Evolutionary conservation across 2,888 invertebrate species (phyloP), one percentile per base, ranked within the genome.

Genomic region (Pollenia labialis): DNA sequence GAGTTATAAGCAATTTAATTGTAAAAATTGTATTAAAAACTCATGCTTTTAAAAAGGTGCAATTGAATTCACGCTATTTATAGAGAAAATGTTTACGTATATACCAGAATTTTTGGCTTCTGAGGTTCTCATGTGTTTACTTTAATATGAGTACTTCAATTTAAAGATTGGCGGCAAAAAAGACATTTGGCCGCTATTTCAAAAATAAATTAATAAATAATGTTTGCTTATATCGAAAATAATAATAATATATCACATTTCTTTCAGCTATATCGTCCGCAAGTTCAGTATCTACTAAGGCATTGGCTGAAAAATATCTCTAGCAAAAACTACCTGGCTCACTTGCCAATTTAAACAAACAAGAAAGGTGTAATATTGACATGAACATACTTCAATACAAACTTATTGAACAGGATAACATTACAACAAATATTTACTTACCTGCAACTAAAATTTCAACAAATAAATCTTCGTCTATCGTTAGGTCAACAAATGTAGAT

Each of bases 281-380:
- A 92, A 95, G 95, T 93, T 95, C 95, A 90, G 95, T 95, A 89
- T 93, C 93, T 48, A 90, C 91, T 86, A 93, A 92, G 90, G 90
- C 91, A 85, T 89, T 92, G 68, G 90, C 91, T 72, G 93, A 93
- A 89, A 92, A 93, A 89, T 92, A 92, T 90, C 93, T 93, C 90
- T 93, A 93, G 93, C 93, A 92, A 90, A 91, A 91, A 90, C 90
- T 90, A 85, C 84, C 89, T 89, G 92, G 95, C 95, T 94, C 91
- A 81, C 86, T 92, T 91, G 92, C 90, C 89, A 90, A 88, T 52
- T 14, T 60, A 1, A 74, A 58, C 42, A n/a, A 74, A 54, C 77
- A 72, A 56, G 68, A 72, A 54, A 74, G 16, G 11, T 23, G 11
- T 52, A 52, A 32, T 44, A 18, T 32, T 62, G 16, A 48, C 11